These are phyloP conservation scores for Keiferia lycopersicella DNA, from an alignment of 2,888 invertebrate species.

Conservation along the genomic window DNA sequence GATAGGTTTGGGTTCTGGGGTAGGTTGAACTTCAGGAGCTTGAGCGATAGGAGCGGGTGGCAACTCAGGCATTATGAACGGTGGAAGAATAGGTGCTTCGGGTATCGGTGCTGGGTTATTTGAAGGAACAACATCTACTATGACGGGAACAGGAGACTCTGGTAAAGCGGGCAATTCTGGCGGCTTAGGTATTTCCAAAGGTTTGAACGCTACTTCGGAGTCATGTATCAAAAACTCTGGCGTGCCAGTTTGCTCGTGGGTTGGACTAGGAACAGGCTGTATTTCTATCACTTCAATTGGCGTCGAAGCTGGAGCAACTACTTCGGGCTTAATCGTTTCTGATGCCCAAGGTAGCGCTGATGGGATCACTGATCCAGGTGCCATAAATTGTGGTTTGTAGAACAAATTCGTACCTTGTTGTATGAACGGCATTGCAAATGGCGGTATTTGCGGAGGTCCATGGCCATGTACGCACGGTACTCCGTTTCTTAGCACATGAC, in stretches of 20 bases:
- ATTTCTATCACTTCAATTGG: constrained; percentile 26
- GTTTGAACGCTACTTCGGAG: constrained; percentile 5
- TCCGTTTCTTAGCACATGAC: constrained; percentile 36
- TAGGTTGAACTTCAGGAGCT: neutral
- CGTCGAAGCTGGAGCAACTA: neutral
- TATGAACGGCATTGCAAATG: constrained; percentile 31
- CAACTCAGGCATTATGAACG: constrained; percentile 1
- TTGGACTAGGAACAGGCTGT: constrained; percentile 29
- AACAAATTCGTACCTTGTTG: constrained; percentile 52
- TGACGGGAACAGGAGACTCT: constrained; percentile 28
- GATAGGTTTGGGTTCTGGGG: constrained; percentile 6
- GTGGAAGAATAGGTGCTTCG: constrained; percentile 30
- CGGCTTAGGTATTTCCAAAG: constrained; percentile 2
- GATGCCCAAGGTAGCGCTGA: neutral
- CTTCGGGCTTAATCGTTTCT: constrained; percentile 2
- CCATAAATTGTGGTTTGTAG: constrained; percentile 46
- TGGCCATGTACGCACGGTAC: constrained; percentile 27
- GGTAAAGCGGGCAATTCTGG: constrained; percentile 19
- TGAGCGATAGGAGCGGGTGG: neutral
- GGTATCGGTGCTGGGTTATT: constrained; percentile 13
- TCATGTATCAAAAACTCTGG: neutral
- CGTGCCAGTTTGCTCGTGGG: neutral
- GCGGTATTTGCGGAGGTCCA: neutral
- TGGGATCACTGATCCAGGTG: constrained; percentile 29
- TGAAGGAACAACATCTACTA: constrained; percentile 26